Conservation (phyloP, 2,113 vertebrate genomes). For the Myxocyprinus asiaticus region DNA sequence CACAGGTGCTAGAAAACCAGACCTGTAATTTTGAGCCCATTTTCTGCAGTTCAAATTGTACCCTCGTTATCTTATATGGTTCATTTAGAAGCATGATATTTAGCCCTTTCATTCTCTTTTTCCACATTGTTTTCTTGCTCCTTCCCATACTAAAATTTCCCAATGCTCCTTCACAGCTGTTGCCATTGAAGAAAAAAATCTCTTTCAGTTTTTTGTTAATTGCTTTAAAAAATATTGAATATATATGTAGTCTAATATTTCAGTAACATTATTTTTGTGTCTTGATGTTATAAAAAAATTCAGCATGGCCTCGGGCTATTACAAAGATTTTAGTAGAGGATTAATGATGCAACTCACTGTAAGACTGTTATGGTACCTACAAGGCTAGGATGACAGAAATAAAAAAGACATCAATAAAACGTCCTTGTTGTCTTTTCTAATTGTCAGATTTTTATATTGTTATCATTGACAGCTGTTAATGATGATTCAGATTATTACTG, state of each 20-base stretch:
- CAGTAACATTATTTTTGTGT: too few species aligned
- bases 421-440: too few species aligned
- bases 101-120: not conserved
- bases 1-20: constrained; percentile 7
- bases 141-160: not conserved
- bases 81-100: not conserved
- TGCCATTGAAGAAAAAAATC: not conserved
- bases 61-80: constrained; percentile 20
- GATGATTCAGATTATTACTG: too few species aligned
- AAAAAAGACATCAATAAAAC: too few species aligned
- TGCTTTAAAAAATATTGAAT: too few species aligned
- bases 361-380: too few species aligned
- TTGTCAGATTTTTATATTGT: too few species aligned
- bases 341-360: too few species aligned
- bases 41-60: constrained; percentile 27
- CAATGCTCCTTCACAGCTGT: not conserved
- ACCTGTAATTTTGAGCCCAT: constrained; percentile 36
- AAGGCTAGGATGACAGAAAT: too few species aligned
- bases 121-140: not conserved
- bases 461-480: too few species aligned
- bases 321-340: not conserved
- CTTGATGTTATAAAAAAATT: not conserved
- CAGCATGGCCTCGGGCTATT: not conserved
- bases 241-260: not conserved
- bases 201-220: too few species aligned